These are phyloP conservation scores for Caenorhabditis elegans DNA, from an alignment of 1,140 invertebrate species.

Conservation along the genomic window DNA sequence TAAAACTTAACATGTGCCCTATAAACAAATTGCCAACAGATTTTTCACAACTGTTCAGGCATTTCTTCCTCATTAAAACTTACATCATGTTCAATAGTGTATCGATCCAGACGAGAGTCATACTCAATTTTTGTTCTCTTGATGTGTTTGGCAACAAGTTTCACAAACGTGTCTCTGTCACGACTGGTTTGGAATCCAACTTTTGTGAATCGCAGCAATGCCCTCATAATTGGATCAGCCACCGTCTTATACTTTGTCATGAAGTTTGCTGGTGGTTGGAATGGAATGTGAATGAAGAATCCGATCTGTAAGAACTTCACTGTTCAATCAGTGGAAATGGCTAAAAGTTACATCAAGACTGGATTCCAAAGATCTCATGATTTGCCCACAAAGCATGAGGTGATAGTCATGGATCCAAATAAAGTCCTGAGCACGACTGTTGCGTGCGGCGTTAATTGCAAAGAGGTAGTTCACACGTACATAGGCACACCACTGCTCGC, in stretches of 20 bases:
- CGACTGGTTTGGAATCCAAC: conserved; percentile 66
- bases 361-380: conserved; percentile 61
- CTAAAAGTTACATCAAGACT: conserved; percentile 55
- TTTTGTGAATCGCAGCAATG: conserved; percentile 62
- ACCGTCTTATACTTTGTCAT: conserved; percentile 63
- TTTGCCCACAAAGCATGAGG: conserved; percentile 65
- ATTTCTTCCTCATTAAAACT: not conserved
- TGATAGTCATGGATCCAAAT: conserved; percentile 66
- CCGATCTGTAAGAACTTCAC: conserved; percentile 46
- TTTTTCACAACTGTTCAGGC: too few relatives aligned
- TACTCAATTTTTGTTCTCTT: conserved; percentile 54
- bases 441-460: conserved; percentile 62
- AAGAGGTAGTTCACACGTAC: conserved; percentile 66
- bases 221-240: conserved; percentile 64
- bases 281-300: conserved; percentile 66
- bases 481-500: conserved; percentile 65
- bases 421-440: conserved; percentile 64
- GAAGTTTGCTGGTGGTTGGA: conserved; percentile 65
- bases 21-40: too few relatives aligned
- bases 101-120: conserved; percentile 59
- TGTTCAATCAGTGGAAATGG: not conserved
- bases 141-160: conserved; percentile 56
- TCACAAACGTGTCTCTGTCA: conserved; percentile 60
- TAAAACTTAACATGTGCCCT: too few relatives aligned
- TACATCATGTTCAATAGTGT: conserved; percentile 60